Percentiles rank a stretch among this genome's conserved stretches.
These are phyloP conservation scores for Pithys albifrons DNA, from an alignment of 2,113 vertebrate genomes.

Conservation along the genomic window DNA sequence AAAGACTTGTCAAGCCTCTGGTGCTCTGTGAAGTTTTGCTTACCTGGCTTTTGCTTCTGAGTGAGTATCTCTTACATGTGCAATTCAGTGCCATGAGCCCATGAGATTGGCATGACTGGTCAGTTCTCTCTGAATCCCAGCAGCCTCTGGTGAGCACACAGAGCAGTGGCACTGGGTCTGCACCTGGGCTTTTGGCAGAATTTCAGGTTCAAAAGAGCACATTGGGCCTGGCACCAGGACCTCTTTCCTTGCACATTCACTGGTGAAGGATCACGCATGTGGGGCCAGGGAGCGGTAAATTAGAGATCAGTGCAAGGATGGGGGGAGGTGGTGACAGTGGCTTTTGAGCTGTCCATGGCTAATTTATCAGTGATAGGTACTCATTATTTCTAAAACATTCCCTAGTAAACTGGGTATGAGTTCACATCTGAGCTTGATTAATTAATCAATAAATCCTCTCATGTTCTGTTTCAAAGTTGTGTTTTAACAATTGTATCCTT, in stretches of 20 bases:
- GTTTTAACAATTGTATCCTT: background rate
- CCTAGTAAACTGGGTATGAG: background rate
- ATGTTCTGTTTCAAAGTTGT: background rate
- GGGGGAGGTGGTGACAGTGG: background rate
- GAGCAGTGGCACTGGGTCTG: background rate
- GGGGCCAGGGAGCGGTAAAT: background rate
- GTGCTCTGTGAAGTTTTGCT: background rate
- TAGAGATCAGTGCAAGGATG: background rate
- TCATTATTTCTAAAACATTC: background rate
- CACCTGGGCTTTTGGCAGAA: background rate
- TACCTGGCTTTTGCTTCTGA: background rate
- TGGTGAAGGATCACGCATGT: accelerated
- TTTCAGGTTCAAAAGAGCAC: background rate
- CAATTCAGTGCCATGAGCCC: accelerated
- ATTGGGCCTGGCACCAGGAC: background rate
- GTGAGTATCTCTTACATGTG: background rate
- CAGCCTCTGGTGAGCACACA: background rate
- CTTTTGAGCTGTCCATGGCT: background rate
- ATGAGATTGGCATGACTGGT: background rate
- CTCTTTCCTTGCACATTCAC: background rate
- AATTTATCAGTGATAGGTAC: background rate
- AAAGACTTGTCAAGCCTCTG: background rate
- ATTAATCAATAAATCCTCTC: background rate
- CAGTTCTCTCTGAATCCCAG: background rate
- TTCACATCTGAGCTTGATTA: background rate